Base-by-base conservation (phyloP, 2,113 vertebrate species). In the Pteronura brasiliensis region DNA sequence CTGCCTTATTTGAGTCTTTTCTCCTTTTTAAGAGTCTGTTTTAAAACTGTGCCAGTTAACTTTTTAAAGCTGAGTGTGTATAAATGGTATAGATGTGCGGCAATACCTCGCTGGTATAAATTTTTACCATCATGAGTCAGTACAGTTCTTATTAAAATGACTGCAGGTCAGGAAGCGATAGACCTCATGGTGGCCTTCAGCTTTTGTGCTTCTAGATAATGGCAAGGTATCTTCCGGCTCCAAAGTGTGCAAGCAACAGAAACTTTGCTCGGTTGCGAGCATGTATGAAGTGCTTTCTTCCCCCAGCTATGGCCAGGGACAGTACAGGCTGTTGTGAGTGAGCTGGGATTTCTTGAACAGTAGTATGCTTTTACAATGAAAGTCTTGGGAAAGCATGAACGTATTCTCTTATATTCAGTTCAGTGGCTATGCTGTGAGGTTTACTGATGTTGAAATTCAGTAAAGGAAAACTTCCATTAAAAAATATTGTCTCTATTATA, bases 81-180 rank as follows among this genome's bases (percentile, higher is more conserved):
- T 77, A 39, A 55, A 11, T 69, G 71, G 14, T 71, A 0, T 25
- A 61, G 47, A 31, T 39, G 20, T 61, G 11, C 42, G 20, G 18
- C 72, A 34, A 21, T 88, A 55, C 25, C 59, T 90, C 21, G 6
- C 20, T 77, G 65, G 79, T 80, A 7, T 76, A 67, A 42, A 63
- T 67, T 96, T 95, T 88, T 80, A 65, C 65, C 61, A 9, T 71
- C 88, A 91, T 42, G 65, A 95, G 55, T 81, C 47, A 17, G 57
- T 80, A 67, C 31, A 27, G 12, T 88, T 96, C 87, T 95, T 80
- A 95, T 79, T 95, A 92, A 95, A 96, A 85, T 31, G 72, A n/a
- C 55, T 94, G 79, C 47, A 52, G 4, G 34, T 96, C 61, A 63
- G 63, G 21, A 4, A 67, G 6, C 34, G 36, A 18, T 18, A 82